These are phyloP conservation scores for Pseudococcus jackbeardsleyi DNA, from an alignment of 2,888 invertebrate species.

Conservation along the genomic window DNA sequence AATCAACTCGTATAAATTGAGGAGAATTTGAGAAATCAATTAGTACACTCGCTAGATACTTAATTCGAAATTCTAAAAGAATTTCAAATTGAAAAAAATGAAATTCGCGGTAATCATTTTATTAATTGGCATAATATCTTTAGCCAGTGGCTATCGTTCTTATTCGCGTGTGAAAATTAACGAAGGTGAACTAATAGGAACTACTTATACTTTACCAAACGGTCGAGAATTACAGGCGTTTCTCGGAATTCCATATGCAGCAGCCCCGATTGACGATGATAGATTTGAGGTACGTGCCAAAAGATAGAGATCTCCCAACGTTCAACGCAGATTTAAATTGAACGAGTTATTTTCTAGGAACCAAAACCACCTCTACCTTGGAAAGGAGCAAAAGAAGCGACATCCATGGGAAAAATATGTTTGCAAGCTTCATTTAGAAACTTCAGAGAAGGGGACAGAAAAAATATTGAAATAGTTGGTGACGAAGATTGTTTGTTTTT, in stretches of 20 bases:
- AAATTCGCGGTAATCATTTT: not conserved
- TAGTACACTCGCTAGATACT: no score
- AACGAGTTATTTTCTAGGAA: not conserved
- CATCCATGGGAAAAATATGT: not conserved
- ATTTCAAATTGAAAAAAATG: no score
- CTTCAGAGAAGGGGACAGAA: not conserved
- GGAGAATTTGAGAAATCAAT: no score
- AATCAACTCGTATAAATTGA: no score
- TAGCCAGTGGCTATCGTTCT: not conserved
- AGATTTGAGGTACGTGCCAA: constrained; percentile 66
- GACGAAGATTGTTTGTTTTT: not conserved
- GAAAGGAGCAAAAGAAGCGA: not conserved
- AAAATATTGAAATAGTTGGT: not conserved
- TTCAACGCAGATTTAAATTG: not conserved
- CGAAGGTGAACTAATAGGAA: constrained; percentile 66
- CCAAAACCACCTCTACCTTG: not conserved
- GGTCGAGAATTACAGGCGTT: constrained; percentile 66
- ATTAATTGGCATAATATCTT: not conserved
- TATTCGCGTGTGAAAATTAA: constrained; percentile 54
- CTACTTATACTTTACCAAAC: constrained; percentile 23
- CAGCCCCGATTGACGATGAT: constrained; percentile 67
- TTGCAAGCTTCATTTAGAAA: not conserved
- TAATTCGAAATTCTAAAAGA: no score
- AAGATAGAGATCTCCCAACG: not conserved
- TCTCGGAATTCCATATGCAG: constrained; percentile 67